A percentile compares a stretch with the other conserved stretches of the same genome.
Evolutionary conservation across 2,888 invertebrate genomes (phyloP).

Genomic region (Invenusta paracnida): DNA sequence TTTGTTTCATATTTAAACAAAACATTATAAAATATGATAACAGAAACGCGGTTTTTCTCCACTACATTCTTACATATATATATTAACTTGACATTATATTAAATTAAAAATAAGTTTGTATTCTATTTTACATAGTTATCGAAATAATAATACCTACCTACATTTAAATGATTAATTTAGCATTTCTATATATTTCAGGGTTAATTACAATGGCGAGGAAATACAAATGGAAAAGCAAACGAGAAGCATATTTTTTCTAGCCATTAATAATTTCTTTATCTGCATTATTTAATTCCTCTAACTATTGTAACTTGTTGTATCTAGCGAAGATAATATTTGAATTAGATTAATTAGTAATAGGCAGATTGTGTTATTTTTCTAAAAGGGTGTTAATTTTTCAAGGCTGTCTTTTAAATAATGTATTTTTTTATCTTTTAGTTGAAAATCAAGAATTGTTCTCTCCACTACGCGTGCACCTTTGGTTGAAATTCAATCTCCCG

Average conservation of each 20-base stretch:
- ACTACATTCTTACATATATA: not conserved
- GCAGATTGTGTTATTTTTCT: not conserved
- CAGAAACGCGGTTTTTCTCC: not conserved
- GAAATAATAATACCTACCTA: not conserved
- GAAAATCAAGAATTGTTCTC: not conserved
- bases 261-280: too few relatives aligned
- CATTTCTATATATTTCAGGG: not conserved
- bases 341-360: not conserved
- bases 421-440: not conserved
- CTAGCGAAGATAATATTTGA: not conserved
- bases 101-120: not conserved
- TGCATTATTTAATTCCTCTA: too few relatives aligned
- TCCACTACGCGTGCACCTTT: not conserved
- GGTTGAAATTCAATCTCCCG: not conserved
- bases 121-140: not conserved
- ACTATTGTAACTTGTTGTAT: too few relatives aligned
- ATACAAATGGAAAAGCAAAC: not conserved
- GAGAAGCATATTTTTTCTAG: too few relatives aligned
- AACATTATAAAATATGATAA: not conserved
- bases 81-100: not conserved
- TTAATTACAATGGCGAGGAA: not conserved
- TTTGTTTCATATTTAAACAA: not conserved
- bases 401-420: not conserved
- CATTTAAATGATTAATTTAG: not conserved
- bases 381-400: not conserved